phyloP scores from a whole-genome alignment of 2,888 invertebrate genomes.

The Microplitis deprimator region DNA sequence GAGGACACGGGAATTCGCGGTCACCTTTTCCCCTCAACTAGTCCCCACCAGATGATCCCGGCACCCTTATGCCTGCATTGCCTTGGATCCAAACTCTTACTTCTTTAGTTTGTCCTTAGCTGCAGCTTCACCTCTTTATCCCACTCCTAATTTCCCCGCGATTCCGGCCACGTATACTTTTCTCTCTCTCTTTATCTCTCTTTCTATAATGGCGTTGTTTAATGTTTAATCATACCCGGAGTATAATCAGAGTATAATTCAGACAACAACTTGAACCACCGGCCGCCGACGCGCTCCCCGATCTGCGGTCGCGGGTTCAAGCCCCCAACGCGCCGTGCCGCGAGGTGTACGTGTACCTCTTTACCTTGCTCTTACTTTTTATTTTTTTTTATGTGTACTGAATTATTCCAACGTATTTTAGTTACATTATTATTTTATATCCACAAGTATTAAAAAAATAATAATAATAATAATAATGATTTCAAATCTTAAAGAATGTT shows the following conservation, averaged over 20 bases:
- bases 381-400: constrained; percentile 16
- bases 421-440: background rate
- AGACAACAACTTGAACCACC: constrained; percentile 67
- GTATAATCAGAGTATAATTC: constrained; percentile 71
- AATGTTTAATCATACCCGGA: constrained; percentile 70
- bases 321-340: constrained; percentile 48
- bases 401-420: background rate
- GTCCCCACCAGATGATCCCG: constrained; percentile 17
- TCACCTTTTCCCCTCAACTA: constrained; percentile 53
- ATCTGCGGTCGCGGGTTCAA: constrained; percentile 58
- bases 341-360: constrained; percentile 62
- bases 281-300: constrained; percentile 50
- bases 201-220: constrained; percentile 69
- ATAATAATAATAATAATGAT: background rate
- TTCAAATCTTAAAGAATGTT: too few species aligned
- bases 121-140: constrained; percentile 39
- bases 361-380: constrained; percentile 50
- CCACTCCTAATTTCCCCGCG: constrained; percentile 34
- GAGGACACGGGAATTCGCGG: constrained; percentile 69
- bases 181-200: constrained; percentile 46
- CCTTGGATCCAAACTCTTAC: too few species aligned
- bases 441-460: background rate
- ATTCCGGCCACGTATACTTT: constrained; percentile 21
- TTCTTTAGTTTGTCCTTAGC: background rate
- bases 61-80: constrained; percentile 25